Evolutionary conservation across 1,140 invertebrate species (phyloP), one percentile per base, ranked within the genome.

Genomic region (Pectinophora gossypiella): DNA sequence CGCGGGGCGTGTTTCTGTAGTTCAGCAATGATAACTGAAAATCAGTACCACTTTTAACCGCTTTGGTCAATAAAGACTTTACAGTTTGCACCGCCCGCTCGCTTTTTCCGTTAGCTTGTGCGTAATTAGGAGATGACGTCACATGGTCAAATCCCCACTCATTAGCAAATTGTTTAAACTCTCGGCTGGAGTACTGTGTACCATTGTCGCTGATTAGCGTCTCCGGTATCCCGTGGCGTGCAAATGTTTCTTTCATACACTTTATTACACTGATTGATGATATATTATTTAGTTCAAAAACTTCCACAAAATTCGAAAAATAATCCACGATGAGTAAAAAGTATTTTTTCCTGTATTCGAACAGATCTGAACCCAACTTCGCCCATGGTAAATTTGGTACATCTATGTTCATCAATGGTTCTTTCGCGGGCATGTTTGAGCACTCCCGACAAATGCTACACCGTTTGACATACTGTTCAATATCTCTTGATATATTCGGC

Each of bases 41-140:
- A 42, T 51, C 48, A 7, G 6, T 20, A 32, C 21, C 16, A 16
- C 40, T 43, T 15, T 16, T 22, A 13, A 36, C 35, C 2, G 51
- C 18, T 54, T 79, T 74, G 42, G 56, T 65, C 5, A 72, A 18
- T 15, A 83, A 62, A 12, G 53, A 59, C 66, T 80, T 80, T 22
- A 59, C 50, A 36, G 67, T 77, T 23, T 54, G 27, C 19, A 81
- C 72, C 2, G 61, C 64, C 54, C 64, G 64, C 56, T 79, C 73
- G 1, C 67, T 72, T 20, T 77, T 46, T 3, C 77, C 74, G 48
- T 84, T 81, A 7, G 69, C 68, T 48, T 67, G 64, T 2, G 78
- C 64, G 51, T 83, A 84, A 23, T 58, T 49, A 4, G 76, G 87
- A 61, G 73, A 83, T 32, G 62, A 72, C 0, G 75, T 86, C 13